These are phyloP conservation scores for Sphaerophoria taeniata DNA, from an alignment of 2,888 invertebrate genomes.

Conservation along the genomic window DNA sequence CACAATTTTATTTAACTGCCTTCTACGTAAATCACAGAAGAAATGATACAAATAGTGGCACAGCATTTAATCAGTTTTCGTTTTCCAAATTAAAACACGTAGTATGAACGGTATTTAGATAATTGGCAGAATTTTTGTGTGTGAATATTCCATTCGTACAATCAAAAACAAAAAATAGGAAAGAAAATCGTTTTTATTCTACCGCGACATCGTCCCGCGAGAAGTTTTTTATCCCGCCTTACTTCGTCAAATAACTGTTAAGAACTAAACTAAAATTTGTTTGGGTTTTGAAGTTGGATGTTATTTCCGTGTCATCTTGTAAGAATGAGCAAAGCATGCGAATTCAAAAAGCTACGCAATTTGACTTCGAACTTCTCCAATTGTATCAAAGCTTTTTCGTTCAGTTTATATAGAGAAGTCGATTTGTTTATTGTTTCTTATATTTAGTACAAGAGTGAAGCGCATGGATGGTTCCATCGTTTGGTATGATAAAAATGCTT, in stretches of 20 bases:
- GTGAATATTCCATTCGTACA: neutral
- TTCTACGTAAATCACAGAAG: neutral
- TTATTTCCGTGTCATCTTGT: constrained; percentile 40
- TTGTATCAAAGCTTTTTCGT: constrained; percentile 43
- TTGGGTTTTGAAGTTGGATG: constrained; percentile 11
- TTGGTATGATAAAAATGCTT: neutral
- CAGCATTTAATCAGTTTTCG: constrained; percentile 12
- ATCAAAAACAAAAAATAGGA: neutral
- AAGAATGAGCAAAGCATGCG: neutral
- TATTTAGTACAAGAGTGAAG: neutral
- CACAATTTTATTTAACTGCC: too few species aligned
- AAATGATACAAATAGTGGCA: neutral
- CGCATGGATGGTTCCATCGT: neutral
- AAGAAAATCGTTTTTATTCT: neutral
- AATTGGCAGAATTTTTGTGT: neutral
- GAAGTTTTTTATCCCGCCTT: constrained; percentile 4
- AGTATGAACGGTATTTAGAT: neutral
- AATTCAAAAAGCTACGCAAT: neutral
- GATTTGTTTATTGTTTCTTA: constrained; percentile 2
- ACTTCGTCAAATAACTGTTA: constrained; percentile 41
- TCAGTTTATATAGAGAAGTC: constrained; percentile 27
- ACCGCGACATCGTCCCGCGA: neutral
- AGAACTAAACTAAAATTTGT: constrained; percentile 49
- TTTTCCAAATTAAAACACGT: constrained; percentile 26
- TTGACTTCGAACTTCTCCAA: constrained; percentile 38